These are phyloP conservation scores for Brachionus angularis DNA, from an alignment of 1,140 invertebrate species.

Conservation along the genomic window DNA sequence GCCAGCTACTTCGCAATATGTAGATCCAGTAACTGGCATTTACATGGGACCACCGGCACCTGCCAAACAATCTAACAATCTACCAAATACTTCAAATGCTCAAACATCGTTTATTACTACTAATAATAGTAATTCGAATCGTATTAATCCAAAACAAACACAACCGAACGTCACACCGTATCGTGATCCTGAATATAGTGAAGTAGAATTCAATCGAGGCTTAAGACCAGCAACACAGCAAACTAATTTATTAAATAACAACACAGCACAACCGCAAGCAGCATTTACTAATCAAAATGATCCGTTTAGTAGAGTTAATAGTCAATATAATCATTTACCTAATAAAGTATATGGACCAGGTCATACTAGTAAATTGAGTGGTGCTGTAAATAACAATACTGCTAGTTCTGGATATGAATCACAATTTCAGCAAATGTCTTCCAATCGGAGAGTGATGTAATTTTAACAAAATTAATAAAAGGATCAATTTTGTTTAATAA, in stretches of 20 bases:
- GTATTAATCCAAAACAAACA: neutral
- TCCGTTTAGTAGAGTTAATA: constrained; percentile 17
- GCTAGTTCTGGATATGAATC: neutral
- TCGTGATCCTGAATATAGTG: neutral
- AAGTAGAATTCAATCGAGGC: constrained; percentile 18
- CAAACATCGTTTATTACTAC: too few relatives aligned
- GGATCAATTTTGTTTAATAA: too few relatives aligned
- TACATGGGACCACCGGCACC: constrained; percentile 22
- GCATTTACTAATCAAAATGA: neutral
- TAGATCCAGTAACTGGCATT: constrained; percentile 28
- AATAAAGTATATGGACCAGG: neutral
- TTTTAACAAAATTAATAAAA: too few relatives aligned
- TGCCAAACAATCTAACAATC: neutral
- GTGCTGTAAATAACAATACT: too few relatives aligned
- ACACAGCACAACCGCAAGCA: too few relatives aligned
- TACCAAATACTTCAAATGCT: too few relatives aligned
- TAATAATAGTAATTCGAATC: neutral
- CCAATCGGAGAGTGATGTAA: too few relatives aligned
- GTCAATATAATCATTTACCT: constrained; percentile 27
- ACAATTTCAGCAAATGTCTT: constrained; percentile 14
- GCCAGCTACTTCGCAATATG: constrained; percentile 38
- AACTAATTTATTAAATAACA: too few relatives aligned
- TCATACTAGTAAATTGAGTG: neutral
- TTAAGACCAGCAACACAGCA: neutral
- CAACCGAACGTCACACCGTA: neutral